Conservation (phyloP, 2,113 vertebrate genomes). For the Enhydra lutris region DNA sequence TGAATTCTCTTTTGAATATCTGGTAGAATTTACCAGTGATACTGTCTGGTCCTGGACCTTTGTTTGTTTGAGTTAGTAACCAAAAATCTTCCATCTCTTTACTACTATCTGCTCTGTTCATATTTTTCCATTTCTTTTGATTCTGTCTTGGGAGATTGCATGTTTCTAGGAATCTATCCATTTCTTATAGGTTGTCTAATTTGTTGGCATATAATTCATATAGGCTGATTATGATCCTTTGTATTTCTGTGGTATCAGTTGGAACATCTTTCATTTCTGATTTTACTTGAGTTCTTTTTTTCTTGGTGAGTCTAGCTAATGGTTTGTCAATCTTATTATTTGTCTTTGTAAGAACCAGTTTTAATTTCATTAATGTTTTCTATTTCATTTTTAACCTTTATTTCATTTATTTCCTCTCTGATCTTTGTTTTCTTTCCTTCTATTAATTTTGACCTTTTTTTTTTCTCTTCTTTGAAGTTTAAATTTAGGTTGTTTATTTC, state of each 20-base stretch:
- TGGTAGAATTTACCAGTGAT: neutral
- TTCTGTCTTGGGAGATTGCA: neutral
- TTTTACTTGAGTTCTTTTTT: neutral
- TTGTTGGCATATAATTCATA: neutral
- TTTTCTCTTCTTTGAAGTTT: neutral
- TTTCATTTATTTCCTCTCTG: neutral
- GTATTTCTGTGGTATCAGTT: neutral
- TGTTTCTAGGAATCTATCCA: too few relatives aligned
- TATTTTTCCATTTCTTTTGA: neutral
- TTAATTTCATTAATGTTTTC: neutral
- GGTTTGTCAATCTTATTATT: neutral
- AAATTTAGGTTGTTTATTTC: neutral
- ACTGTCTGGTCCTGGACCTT: neutral
- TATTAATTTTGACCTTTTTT: neutral
- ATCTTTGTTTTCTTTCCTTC: neutral
- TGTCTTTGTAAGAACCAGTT: neutral
- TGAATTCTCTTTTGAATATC: neutral
- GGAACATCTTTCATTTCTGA: neutral
- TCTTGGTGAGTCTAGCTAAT: neutral
- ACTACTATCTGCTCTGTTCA: neutral
- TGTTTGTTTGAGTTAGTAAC: neutral
- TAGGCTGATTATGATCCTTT: neutral
- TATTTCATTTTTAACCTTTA: neutral
- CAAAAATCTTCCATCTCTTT: neutral
- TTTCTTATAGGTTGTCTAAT: neutral